Evolutionary conservation across 1,140 invertebrate genomes (phyloP).

Genomic region (Phortica variegata): DNA sequence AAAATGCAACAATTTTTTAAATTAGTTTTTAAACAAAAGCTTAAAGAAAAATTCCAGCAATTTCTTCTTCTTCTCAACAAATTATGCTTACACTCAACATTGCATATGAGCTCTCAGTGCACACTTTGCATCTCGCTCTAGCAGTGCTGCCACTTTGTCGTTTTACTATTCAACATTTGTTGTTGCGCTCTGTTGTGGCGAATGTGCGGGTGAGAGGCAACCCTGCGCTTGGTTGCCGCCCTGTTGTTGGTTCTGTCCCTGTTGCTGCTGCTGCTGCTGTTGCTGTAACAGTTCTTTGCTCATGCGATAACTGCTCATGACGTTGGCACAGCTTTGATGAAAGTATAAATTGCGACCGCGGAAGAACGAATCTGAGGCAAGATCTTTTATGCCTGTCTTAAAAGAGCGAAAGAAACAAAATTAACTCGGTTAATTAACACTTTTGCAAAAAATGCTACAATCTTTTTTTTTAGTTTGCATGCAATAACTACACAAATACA

Average conservation of each 20-base stretch:
- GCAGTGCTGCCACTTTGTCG: not conserved
- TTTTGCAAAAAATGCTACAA: not conserved
- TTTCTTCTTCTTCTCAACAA: too few species aligned
- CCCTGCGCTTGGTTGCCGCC: slow-evolving; percentile 20
- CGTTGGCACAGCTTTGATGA: slow-evolving; percentile 54
- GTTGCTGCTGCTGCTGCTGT: slow-evolving; percentile 13
- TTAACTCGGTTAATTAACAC: too few species aligned
- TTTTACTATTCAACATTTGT: slow-evolving; percentile 30
- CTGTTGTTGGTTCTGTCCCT: slow-evolving; percentile 32
- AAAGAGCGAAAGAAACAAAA: slow-evolving; percentile 21
- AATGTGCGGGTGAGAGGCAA: slow-evolving; percentile 30
- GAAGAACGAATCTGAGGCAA: slow-evolving; percentile 50
- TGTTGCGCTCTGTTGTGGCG: slow-evolving; percentile 39
- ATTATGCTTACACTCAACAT: too few species aligned
- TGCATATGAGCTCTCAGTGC: too few species aligned
- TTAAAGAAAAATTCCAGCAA: too few species aligned
- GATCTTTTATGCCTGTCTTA: slow-evolving; percentile 57
- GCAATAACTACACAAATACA: slow-evolving; percentile 6
- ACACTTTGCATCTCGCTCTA: too few species aligned
- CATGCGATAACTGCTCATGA: slow-evolving; percentile 50
- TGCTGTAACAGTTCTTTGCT: slow-evolving; percentile 45
- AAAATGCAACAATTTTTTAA: slow-evolving; percentile 31
- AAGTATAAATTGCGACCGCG: slow-evolving; percentile 55
- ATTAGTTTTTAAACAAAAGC: slow-evolving; percentile 50
- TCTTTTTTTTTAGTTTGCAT: not conserved